Evolutionary conservation across 1,140 invertebrate genomes (phyloP), one percentile per base, ranked within the genome.

Genomic region (Aphelinus atriplicis): DNA sequence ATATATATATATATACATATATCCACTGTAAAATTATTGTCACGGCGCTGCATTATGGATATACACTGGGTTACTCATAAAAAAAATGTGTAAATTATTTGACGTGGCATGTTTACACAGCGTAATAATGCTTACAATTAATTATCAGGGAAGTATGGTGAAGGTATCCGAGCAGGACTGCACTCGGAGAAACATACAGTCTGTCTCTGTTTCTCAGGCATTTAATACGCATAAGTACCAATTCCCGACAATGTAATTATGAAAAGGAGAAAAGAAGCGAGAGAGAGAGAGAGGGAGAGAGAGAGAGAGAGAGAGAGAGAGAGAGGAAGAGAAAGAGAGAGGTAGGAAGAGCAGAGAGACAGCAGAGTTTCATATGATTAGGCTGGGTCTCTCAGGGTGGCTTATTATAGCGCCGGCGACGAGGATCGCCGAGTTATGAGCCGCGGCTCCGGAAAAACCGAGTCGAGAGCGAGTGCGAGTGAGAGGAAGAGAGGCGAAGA

Each of bases 381-480:
- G 70, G 10, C 62, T 57, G 51, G 50, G 65, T 57, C 51, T 56
- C n/a, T 57, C 51, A 10, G 62, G 70, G 61, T 64, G 53, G 60
- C 61, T 71, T 64, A 64, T 71, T 71, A 64, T 46, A n/a, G 4
- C 10, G 51, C 51, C 51, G 46, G n/a, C 55, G 57, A 61, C 46
- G 56, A 61, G 42, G 46, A 70, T 53, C 46, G n/a, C 4, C 68
- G 42, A 61, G 57, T 60, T 43, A 51, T n/a, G 51, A 61, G 45
- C 1, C 56, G 26, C n/a, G 46, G n/a, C 4, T 60, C 58, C 58
- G 62, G 47, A 63, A 63, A 63, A 63, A 63, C 62, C 61, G 9
- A 26, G 9, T 9, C 9, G 51, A 9, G 51, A 53, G 51, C 4
- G 51, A 53, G 51, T 6, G 4, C 1, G 61, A 63, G 43, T 45